These are phyloP conservation scores for Eupeodes luniger DNA, from an alignment of 2,888 invertebrate genomes.

Conservation along the genomic window DNA sequence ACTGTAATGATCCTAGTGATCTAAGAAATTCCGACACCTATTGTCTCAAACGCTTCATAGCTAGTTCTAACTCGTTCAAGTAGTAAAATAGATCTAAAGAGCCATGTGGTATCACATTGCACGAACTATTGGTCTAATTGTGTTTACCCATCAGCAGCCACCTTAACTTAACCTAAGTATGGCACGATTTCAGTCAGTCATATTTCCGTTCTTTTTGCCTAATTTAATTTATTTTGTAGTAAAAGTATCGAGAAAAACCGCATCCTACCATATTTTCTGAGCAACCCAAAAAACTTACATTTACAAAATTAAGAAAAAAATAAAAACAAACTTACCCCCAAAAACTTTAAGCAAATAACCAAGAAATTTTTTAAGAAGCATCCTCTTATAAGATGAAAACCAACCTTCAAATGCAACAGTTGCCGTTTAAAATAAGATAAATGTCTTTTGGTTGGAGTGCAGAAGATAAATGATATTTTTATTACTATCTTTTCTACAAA, in stretches of 20 bases:
- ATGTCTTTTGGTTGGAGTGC: conserved; percentile 38
- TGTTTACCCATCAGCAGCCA: too few relatives aligned
- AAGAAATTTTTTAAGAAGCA: conserved; percentile 21
- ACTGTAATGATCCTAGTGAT: too few relatives aligned
- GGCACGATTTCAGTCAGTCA: too few relatives aligned
- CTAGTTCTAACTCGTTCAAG: too few relatives aligned
- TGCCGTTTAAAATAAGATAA: conserved; percentile 50
- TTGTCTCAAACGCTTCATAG: too few relatives aligned
- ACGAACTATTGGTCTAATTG: too few relatives aligned
- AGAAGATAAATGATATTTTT: conserved; percentile 64
- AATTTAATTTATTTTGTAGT: too few relatives aligned
- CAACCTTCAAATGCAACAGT: conserved; percentile 55
- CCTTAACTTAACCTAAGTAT: too few relatives aligned
- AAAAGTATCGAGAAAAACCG: neutral
- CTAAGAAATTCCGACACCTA: too few relatives aligned
- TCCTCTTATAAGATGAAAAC: neutral
- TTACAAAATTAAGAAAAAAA: neutral
- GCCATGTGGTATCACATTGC: too few relatives aligned
- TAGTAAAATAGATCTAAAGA: too few relatives aligned
- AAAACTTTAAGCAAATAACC: conserved; percentile 25
- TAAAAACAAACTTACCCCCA: neutral
- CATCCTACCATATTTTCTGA: neutral
- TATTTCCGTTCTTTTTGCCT: too few relatives aligned
- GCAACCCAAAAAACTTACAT: neutral
- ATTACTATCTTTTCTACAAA: conserved; percentile 23